phyloP scores from a whole-genome alignment of 2,888 invertebrate genomes.

The Heliconius erato region DNA sequence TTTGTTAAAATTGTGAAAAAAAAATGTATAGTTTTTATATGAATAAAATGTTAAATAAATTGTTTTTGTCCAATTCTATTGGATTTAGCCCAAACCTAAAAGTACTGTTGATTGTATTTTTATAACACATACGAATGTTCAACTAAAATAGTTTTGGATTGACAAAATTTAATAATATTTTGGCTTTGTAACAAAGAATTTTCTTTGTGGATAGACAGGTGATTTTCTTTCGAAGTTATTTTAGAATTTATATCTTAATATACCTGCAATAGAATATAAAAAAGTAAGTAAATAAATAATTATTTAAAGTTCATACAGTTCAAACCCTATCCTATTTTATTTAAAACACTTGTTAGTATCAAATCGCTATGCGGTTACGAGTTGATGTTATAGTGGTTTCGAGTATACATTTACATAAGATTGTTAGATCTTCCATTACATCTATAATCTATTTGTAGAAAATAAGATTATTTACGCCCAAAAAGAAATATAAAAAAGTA shows the following conservation, averaged over 20 bases:
- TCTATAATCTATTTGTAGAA: not conserved
- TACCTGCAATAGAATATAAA: too few species aligned
- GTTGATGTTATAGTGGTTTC: not conserved
- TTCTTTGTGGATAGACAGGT: not conserved
- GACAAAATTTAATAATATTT: slow-evolving; percentile 1
- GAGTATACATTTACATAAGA: slow-evolving; percentile 1
- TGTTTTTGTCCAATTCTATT: not conserved
- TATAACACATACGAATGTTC: not conserved
- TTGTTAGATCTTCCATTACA: not conserved
- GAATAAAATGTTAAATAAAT: slow-evolving; percentile 7
- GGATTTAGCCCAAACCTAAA: not conserved
- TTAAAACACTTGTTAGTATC: not conserved
- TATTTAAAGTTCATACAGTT: too few species aligned
- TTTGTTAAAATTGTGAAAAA: not conserved
- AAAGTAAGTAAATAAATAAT: too few species aligned
- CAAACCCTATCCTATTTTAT: not conserved
- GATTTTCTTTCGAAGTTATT: not conserved
- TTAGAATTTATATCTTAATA: not conserved
- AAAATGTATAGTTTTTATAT: not conserved
- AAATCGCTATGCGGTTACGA: slow-evolving; percentile 1
- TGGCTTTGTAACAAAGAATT: not conserved
- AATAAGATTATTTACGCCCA: not conserved
- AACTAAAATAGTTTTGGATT: slow-evolving; percentile 2
- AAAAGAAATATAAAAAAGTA: not conserved
- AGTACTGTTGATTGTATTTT: not conserved